phyloP scores from a whole-genome alignment of 2,888 invertebrate genomes.

The Drosophila differens region DNA sequence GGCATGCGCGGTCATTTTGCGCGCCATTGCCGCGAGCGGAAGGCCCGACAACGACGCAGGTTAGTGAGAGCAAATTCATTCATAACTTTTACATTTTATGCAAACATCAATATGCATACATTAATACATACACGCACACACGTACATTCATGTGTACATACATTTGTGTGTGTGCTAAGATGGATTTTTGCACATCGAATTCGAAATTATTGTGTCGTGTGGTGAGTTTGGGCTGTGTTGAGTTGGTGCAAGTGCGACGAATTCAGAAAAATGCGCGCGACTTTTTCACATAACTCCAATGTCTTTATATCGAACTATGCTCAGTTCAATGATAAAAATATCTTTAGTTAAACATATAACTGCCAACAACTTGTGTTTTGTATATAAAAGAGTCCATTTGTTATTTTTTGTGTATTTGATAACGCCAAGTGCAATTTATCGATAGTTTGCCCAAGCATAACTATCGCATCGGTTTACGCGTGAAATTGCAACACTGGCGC shows the following conservation, averaged over 20 bases:
- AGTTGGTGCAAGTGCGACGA: slow-evolving; percentile 34
- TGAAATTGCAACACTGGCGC: slow-evolving; percentile 31
- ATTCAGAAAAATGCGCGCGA: slow-evolving; percentile 39
- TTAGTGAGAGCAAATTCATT: slow-evolving; percentile 76
- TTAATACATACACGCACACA: slow-evolving; percentile 24
- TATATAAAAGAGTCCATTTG: background rate
- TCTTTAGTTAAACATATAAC: background rate
- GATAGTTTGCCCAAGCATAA: slow-evolving; percentile 20
- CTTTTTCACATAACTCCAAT: background rate
- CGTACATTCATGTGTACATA: slow-evolving; percentile 12
- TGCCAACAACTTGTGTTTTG: background rate
- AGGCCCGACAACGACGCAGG: slow-evolving; percentile 87
- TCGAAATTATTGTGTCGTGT: slow-evolving; percentile 61
- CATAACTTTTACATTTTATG: slow-evolving; percentile 40
- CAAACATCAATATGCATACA: slow-evolving; percentile 38
- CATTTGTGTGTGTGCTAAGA: slow-evolving; percentile 11
- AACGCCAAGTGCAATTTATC: slow-evolving; percentile 24
- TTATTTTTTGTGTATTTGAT: background rate
- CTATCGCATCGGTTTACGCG: slow-evolving; percentile 5
- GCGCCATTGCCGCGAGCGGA: slow-evolving; percentile 92
- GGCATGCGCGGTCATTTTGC: slow-evolving; percentile 97
- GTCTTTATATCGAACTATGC: background rate
- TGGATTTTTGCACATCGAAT: slow-evolving; percentile 36
- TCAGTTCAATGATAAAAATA: no score
- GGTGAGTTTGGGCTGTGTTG: slow-evolving; percentile 52